phyloP scores from a whole-genome alignment of 2,113 vertebrate species.

The Mobula hypostoma region DNA sequence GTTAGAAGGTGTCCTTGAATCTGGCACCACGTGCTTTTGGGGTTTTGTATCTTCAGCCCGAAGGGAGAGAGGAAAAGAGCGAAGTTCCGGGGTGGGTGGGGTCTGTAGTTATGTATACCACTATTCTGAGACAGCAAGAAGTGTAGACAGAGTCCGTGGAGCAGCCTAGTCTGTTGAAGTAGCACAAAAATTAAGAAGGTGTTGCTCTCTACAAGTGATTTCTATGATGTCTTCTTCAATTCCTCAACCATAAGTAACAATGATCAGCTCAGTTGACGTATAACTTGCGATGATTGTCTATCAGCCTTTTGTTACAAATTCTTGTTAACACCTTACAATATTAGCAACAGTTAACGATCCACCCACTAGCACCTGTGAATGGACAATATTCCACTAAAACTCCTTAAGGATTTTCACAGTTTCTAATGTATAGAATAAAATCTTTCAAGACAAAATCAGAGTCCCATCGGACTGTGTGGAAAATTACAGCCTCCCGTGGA shows the following conservation, averaged over 20 bases:
- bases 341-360: background rate
- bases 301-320: background rate
- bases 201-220: background rate
- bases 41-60: no score
- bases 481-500: background rate
- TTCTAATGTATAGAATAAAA: background rate
- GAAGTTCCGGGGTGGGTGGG: no score
- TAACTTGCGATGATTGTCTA: background rate
- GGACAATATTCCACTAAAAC: background rate
- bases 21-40: no score
- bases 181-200: no score
- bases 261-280: background rate
- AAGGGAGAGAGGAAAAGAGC: no score
- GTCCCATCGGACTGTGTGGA: background rate
- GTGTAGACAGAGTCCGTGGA: no score
- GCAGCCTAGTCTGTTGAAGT: no score
- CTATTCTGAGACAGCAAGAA: no score
- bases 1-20: no score
- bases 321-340: no score
- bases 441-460: background rate
- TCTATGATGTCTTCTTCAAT: background rate
- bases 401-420: background rate
- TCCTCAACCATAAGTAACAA: background rate
- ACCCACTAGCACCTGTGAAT: background rate
- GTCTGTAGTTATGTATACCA: no score